Base-by-base conservation (phyloP, 2,113 vertebrate genomes). In the Dasyornis broadbenti region DNA sequence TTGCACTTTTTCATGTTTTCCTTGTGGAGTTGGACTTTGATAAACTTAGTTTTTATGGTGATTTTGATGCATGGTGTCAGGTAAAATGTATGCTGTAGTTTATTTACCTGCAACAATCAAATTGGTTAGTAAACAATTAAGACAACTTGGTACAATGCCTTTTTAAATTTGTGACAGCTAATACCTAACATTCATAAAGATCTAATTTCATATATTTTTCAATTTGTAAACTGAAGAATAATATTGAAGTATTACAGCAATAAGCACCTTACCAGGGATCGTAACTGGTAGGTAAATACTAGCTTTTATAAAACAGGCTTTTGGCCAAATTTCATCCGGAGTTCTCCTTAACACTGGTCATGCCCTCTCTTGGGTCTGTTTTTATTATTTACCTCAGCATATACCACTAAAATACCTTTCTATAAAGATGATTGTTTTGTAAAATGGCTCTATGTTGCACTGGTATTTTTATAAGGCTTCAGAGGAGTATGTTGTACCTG, bases 1-100 rank as follows among this genome's bases (percentile, higher is more conserved):
- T 98, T 98, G 97, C 97, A 97, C 96, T 98, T 97, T 98, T 97
- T 97, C 92, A 95, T 97, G 94, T 97, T 98, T 97, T 98, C 69
- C 79, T 97, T 92, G 92, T 95, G 92, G 97, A 98, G 95, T 90
- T 95, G 96, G 97, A 98, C 96, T 98, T 98, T 98, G 98, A 98
- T 98, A 98, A 98, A 97, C 95, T 82, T 93, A 95, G 84, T 97
- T 98, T 98, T 97, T 98, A 98, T 97, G 95, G 95, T 96, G 94
- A 97, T 97, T 97, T 98, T 97, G 96, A 97, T 97, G 96, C 95
- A 93, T 97, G 92, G 70, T 97, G 95, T 97, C 95, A 95, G 96
- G 94, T 88, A 94, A 96, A 93, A 88, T 96, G 94, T 93, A 86
- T 96, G 96, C 77, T 95, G 86, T 96, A 95, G 90, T 97, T 91